A percentile compares a stretch with the other conserved stretches of the same genome.
Conservation (phyloP, 2,888 invertebrate genomes). For the Aquatica leii region DNA sequence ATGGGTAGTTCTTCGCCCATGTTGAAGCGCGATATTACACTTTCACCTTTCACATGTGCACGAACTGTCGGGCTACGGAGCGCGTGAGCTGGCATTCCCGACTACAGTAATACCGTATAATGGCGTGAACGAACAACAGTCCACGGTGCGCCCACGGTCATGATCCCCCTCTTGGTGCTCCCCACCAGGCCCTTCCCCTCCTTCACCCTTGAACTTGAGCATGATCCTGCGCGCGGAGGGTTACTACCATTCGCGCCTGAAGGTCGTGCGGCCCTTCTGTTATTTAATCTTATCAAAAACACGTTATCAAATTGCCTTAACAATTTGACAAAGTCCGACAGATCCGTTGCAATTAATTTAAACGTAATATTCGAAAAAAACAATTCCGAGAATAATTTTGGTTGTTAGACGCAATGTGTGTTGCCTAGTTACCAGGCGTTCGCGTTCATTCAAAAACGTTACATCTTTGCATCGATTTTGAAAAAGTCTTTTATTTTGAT, state of each 20-base stretch:
- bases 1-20: conserved; percentile 93
- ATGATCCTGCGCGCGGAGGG: conserved; percentile 46
- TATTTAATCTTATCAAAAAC: conserved; percentile 2
- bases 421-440: conserved; percentile 35
- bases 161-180: conserved; percentile 67
- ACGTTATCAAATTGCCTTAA: not conserved
- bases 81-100: conserved; percentile 60
- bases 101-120: conserved; percentile 57
- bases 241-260: conserved; percentile 31
- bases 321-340: not conserved
- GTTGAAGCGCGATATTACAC: conserved; percentile 57
- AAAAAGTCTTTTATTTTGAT: conserved; percentile 33
- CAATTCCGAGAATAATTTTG: too few relatives aligned
- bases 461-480: conserved; percentile 25
- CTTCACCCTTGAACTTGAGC: conserved; percentile 62
- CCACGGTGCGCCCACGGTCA: conserved; percentile 60
- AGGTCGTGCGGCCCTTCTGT: conserved; percentile 33
- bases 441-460: conserved; percentile 21
- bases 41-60: conserved; percentile 56
- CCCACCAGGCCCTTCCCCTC: conserved; percentile 61
- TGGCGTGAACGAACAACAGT: conserved; percentile 62
- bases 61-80: conserved; percentile 56
- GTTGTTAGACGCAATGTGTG: not conserved
- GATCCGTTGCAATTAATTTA: not conserved
- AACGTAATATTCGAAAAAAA: too few relatives aligned